Percentiles rank a stretch among this genome's conserved stretches.
phyloP scores from a whole-genome alignment of 2,888 invertebrate genomes.

The Didymodactylos carnosus region DNA sequence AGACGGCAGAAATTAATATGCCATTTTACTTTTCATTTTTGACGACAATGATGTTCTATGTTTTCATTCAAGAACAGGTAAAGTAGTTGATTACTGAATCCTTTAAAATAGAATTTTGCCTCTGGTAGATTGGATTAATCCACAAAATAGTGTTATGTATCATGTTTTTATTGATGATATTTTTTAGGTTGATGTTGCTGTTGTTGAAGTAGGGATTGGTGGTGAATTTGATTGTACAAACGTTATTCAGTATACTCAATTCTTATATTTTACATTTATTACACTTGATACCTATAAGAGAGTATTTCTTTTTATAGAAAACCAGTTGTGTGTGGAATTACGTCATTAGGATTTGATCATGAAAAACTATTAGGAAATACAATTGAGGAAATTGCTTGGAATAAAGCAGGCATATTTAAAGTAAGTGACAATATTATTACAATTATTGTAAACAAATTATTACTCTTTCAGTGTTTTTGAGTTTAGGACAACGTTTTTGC shows the following conservation, averaged over 20 bases:
- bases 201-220: constrained; percentile 91
- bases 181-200: constrained; percentile 58
- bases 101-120: background rate
- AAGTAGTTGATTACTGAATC: constrained; percentile 23
- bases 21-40: constrained; percentile 83
- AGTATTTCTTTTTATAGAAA: constrained; percentile 39
- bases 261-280: background rate
- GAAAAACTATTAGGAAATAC: constrained; percentile 59
- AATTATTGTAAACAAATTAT: too few relatives aligned
- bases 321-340: constrained; percentile 67
- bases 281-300: background rate
- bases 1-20: constrained; percentile 40
- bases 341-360: constrained; percentile 76
- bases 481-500: too few relatives aligned
- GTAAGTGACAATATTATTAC: too few relatives aligned
- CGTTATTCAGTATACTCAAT: constrained; percentile 46
- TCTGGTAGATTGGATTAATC: too few relatives aligned
- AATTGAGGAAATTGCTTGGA: constrained; percentile 66
- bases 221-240: constrained; percentile 85
- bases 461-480: too few relatives aligned
- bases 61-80: constrained; percentile 51
- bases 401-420: constrained; percentile 90
- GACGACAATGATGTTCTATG: constrained; percentile 67
- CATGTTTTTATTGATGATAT: background rate
- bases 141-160: background rate